Evolutionary conservation across 64 coral and sea anemone species (phyloP).

Genomic region (Dendronephthya gigantea): DNA sequence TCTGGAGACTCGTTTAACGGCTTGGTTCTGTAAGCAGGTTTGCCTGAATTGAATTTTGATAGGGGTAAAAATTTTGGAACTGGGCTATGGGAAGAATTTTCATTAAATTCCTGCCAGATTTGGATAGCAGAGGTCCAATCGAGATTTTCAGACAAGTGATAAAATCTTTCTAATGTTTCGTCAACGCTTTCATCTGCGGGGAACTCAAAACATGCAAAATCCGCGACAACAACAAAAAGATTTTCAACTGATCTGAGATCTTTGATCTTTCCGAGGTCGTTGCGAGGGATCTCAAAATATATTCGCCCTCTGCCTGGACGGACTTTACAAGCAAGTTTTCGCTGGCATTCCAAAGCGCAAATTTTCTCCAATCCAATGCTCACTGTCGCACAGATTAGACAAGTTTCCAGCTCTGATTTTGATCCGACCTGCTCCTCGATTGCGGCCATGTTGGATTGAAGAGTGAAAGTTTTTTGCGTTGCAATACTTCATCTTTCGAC

Average conservation of each 20-base stretch:
- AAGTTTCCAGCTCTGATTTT: slow-evolving; percentile 45
- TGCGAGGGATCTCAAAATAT: slow-evolving; percentile 58
- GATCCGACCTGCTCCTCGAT: neutral
- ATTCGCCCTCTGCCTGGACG: slow-evolving; percentile 66
- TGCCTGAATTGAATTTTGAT: neutral
- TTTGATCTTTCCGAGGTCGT: slow-evolving; percentile 41
- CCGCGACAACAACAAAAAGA: slow-evolving; percentile 66
- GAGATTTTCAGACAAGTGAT: slow-evolving; percentile 41
- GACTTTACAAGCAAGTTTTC: slow-evolving; percentile 56
- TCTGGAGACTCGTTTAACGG: neutral
- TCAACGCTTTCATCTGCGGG: slow-evolving; percentile 28
- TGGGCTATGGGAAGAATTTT: neutral
- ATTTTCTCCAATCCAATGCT: slow-evolving; percentile 66
- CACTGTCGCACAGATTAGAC: slow-evolving; percentile 63
- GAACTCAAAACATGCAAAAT: slow-evolving; percentile 39
- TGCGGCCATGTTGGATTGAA: neutral
- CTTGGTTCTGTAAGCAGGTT: neutral
- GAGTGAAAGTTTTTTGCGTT: neutral
- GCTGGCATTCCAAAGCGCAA: slow-evolving; percentile 53
- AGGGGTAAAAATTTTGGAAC: neutral
- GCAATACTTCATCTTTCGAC: neutral
- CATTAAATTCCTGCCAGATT: slow-evolving; percentile 67
- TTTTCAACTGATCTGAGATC: slow-evolving; percentile 66
- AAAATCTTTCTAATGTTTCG: slow-evolving; percentile 58
- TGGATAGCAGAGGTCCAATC: slow-evolving; percentile 49